phyloP scores from a whole-genome alignment of 2,113 vertebrate species.

The Dipodomys spectabilis region DNA sequence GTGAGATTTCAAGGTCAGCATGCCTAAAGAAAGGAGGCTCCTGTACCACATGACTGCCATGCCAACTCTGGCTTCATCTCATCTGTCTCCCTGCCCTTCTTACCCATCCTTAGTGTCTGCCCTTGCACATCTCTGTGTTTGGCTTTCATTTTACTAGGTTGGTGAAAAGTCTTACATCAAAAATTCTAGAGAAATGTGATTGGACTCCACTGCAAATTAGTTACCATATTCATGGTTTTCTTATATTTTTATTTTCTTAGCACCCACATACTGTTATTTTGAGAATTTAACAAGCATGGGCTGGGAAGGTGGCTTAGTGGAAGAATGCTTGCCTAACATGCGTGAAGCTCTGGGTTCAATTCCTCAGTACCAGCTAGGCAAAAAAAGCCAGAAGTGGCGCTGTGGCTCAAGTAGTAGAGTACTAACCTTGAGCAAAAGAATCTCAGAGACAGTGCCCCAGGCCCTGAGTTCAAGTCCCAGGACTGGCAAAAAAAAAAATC shows the following conservation, averaged over 20 bases:
- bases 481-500: too few species aligned
- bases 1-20: neutral
- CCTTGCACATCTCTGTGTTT: neutral
- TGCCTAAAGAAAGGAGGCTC: neutral
- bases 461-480: too few species aligned
- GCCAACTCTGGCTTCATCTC: too few species aligned
- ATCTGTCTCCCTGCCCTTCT: neutral
- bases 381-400: too few species aligned
- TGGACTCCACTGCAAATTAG: neutral
- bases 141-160: neutral
- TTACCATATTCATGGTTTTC: constrained; percentile 36
- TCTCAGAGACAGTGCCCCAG: too few species aligned
- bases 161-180: neutral
- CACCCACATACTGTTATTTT: neutral
- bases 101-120: neutral
- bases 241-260: neutral
- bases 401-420: too few species aligned
- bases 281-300: neutral
- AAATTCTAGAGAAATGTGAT: neutral
- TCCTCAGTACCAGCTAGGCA: too few species aligned
- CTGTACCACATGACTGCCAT: neutral
- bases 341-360: too few species aligned
- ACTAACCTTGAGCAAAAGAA: too few species aligned
- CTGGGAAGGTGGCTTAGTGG: too few species aligned
- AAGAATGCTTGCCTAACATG: too few species aligned